These are phyloP conservation scores for Achatina immaculata DNA, from an alignment of 1,140 invertebrate genomes.

Conservation along the genomic window DNA sequence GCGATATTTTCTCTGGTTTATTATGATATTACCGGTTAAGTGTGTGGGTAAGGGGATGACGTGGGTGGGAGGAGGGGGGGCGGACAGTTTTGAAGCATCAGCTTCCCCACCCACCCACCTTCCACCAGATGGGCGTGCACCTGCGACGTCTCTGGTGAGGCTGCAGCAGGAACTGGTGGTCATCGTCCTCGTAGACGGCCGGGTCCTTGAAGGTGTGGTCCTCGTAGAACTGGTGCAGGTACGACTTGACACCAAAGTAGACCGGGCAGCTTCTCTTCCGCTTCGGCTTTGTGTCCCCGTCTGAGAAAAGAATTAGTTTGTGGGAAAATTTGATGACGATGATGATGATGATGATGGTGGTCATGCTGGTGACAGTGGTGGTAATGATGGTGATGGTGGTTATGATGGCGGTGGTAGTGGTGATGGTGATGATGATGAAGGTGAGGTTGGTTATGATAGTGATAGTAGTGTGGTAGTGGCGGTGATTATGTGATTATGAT, in stretches of 20 bases:
- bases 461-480: background rate
- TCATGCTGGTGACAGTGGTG: background rate
- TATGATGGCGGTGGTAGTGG: background rate
- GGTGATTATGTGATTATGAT: background rate
- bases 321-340: background rate
- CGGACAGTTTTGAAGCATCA: too few relatives aligned
- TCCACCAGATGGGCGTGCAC: constrained; percentile 71
- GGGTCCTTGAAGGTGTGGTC: constrained; percentile 65
- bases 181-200: constrained; percentile 70
- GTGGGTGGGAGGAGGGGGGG: too few relatives aligned
- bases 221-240: constrained; percentile 74
- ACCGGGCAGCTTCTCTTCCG: constrained; percentile 60
- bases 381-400: background rate
- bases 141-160: constrained; percentile 60
- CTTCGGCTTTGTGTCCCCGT: constrained; percentile 27
- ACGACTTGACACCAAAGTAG: constrained; percentile 73
- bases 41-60: too few relatives aligned
- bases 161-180: constrained; percentile 70
- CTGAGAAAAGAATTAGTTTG: background rate
- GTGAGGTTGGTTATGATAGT: background rate
- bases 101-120: too few relatives aligned
- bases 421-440: too few relatives aligned
- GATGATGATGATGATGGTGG: background rate
- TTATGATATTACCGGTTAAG: too few relatives aligned
- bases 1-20: too few relatives aligned